Evolutionary conservation across 2,888 invertebrate species (phyloP).

Genomic region (Molorchus minor): DNA sequence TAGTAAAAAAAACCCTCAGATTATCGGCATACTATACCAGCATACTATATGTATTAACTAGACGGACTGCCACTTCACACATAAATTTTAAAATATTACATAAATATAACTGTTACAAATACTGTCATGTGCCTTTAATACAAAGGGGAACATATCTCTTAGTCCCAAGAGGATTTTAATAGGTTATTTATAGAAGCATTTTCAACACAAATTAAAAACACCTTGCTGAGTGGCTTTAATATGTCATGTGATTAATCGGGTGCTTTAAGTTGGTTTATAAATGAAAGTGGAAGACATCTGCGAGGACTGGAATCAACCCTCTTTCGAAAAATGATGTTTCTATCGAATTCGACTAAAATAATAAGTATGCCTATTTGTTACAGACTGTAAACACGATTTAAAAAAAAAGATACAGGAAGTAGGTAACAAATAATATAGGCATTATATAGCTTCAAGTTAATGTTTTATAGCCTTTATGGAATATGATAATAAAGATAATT

Average conservation of each 20-base stretch:
- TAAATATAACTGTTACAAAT: constrained; percentile 5
- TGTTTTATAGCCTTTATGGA: no score
- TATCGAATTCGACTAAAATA: no score
- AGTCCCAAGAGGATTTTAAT: constrained; percentile 29
- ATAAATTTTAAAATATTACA: constrained; percentile 15
- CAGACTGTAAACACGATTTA: no score
- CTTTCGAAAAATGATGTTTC: background rate
- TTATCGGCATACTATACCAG: constrained; percentile 32
- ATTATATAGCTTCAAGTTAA: no score
- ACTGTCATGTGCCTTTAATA: constrained; percentile 16
- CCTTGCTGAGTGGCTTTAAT: constrained; percentile 23
- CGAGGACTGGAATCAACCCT: background rate
- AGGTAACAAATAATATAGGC: no score
- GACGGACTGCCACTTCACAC: constrained; percentile 15
- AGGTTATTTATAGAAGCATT: constrained; percentile 26
- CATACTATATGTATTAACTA: constrained; percentile 23
- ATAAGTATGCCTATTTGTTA: no score
- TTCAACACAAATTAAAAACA: constrained; percentile 29
- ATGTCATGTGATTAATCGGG: constrained; percentile 26
- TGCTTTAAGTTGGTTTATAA: constrained; percentile 20
- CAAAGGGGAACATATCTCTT: constrained; percentile 16
- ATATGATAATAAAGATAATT: no score
- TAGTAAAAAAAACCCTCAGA: constrained; percentile 26
- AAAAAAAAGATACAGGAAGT: no score
- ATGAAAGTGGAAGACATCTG: constrained; percentile 27